A percentile compares a stretch with the other conserved stretches of the same genome.
phyloP scores from a whole-genome alignment of 2,797 vertebrate genomes.

The Gymnoscopelus braueri region DNA sequence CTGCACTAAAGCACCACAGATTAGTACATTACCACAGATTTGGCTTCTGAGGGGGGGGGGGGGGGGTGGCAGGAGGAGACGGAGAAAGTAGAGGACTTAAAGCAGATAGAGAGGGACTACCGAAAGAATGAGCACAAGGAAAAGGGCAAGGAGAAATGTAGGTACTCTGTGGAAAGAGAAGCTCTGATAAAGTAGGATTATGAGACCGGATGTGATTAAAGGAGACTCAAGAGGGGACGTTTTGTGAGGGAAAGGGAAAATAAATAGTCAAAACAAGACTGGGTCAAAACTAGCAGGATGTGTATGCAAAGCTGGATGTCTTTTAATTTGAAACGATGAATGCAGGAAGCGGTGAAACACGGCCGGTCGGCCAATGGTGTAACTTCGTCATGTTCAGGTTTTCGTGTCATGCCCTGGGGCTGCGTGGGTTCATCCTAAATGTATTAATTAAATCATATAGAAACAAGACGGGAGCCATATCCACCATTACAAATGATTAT shows the following conservation, averaged over 20 bases:
- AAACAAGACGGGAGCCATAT: too few species aligned
- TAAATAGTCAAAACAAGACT: slow-evolving; percentile 14
- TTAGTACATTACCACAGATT: slow-evolving; percentile 73
- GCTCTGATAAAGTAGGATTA: slow-evolving; percentile 52
- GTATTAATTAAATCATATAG: too few species aligned
- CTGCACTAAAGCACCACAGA: slow-evolving; percentile 68
- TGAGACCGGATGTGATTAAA: slow-evolving; percentile 46
- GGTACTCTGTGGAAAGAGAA: slow-evolving; percentile 34
- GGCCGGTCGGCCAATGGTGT: too few species aligned
- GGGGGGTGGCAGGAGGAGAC: slow-evolving; percentile 36
- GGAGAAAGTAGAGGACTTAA: slow-evolving; percentile 51
- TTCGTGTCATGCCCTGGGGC: too few species aligned
- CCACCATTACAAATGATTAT: too few species aligned
- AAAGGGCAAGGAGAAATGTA: slow-evolving; percentile 39
- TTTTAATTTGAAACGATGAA: too few species aligned
- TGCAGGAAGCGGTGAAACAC: too few species aligned
- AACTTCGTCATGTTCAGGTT: too few species aligned
- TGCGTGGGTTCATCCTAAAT: too few species aligned
- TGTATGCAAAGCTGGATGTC: too few species aligned
- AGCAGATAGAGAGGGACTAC: slow-evolving; percentile 45
- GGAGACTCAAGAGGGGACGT: slow-evolving; percentile 30
- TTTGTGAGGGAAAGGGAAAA: slow-evolving; percentile 23
- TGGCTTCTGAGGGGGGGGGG: slow-evolving; percentile 52
- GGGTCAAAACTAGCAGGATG: too few species aligned
- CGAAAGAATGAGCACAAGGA: slow-evolving; percentile 52